These are phyloP conservation scores for Percina caprodes DNA, from an alignment of 2,113 vertebrate genomes.

Conservation along the genomic window DNA sequence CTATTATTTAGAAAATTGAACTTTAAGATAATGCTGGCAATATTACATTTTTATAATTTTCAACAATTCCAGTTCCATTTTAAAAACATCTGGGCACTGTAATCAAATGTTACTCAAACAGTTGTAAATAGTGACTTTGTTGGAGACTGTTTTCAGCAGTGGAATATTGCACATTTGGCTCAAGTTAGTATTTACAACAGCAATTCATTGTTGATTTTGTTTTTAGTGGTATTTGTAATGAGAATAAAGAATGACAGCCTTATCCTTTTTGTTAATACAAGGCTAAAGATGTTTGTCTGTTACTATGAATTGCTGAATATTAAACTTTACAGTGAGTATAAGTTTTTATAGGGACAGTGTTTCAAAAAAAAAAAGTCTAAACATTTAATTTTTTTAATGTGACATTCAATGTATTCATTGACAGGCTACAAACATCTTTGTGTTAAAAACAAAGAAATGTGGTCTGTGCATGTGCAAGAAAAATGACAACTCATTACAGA, in stretches of 20 bases:
- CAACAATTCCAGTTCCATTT: not conserved
- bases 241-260: not conserved
- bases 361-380: not conserved
- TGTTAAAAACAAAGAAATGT: not conserved
- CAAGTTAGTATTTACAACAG: not conserved
- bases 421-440: not conserved
- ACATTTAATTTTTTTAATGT: not conserved
- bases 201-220: not conserved
- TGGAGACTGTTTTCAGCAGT: not conserved
- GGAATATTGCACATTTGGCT: not conserved
- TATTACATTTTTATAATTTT: not conserved
- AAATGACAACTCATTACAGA: conserved; percentile 58
- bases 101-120: too few species aligned
- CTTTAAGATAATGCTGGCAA: not conserved
- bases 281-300: not conserved
- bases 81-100: not conserved
- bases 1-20: not conserved
- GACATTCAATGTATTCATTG: not conserved
- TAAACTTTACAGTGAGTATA: not conserved
- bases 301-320: not conserved
- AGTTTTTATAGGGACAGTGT: not conserved
- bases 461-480: conserved; percentile 20
- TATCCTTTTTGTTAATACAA: too few species aligned
- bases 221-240: not conserved
- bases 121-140: too few species aligned